These are phyloP conservation scores for Creontiades dilutus DNA, from an alignment of 2,888 invertebrate genomes.

Conservation along the genomic window DNA sequence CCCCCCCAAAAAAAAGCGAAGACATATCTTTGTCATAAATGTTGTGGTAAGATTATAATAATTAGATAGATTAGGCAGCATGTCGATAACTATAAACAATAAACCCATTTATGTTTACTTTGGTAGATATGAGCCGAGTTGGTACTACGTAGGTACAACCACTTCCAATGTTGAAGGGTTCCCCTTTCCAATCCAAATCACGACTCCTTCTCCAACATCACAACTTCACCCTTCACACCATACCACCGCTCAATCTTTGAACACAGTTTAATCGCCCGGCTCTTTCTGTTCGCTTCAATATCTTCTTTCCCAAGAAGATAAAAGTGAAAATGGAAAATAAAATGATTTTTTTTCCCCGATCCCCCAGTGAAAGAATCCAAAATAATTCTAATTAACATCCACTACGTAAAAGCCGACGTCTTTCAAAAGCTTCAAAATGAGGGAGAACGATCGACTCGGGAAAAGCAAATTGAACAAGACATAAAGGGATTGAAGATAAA, in stretches of 20 bases:
- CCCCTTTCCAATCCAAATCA: background rate
- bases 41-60: too few relatives aligned
- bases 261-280: background rate
- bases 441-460: background rate
- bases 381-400: slow-evolving; percentile 22
- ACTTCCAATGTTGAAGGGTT: background rate
- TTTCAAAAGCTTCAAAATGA: slow-evolving; percentile 35
- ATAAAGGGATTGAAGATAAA: slow-evolving; percentile 28
- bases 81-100: too few relatives aligned
- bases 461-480: slow-evolving; percentile 38
- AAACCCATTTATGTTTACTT: too few relatives aligned
- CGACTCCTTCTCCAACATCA: background rate
- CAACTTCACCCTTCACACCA: background rate
- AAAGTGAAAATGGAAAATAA: slow-evolving; percentile 6
- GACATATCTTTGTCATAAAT: too few relatives aligned
- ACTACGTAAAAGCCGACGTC: background rate
- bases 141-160: background rate
- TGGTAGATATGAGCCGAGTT: background rate
- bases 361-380: background rate
- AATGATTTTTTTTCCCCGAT: background rate
- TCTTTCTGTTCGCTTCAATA: slow-evolving; percentile 19
- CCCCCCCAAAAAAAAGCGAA: too few relatives aligned
- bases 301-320: background rate
- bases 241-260: slow-evolving; percentile 16
- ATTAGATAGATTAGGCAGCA: too few relatives aligned